Percentiles rank a stretch among this genome's conserved stretches.
These are phyloP conservation scores for Apoderus coryli DNA, from an alignment of 2,888 invertebrate species.

Conservation along the genomic window DNA sequence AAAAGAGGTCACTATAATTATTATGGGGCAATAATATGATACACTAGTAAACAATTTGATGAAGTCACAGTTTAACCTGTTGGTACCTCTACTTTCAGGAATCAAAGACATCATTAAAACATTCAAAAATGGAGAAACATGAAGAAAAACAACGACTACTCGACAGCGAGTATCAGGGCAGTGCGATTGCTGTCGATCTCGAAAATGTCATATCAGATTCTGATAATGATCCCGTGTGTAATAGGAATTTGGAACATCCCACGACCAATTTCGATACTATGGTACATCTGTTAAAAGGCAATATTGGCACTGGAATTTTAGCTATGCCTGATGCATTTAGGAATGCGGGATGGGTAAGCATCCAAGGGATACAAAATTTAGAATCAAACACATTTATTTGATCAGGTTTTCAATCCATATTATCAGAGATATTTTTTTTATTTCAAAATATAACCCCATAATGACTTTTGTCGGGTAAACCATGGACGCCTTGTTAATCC, in stretches of 20 bases:
- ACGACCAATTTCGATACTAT: constrained; percentile 69
- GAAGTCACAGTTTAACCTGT: no score
- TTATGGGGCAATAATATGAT: no score
- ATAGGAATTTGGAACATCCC: constrained; percentile 59
- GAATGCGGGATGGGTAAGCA: constrained; percentile 63
- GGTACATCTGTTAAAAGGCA: constrained; percentile 50
- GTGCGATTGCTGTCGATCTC: constrained; percentile 19
- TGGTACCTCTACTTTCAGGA: no score
- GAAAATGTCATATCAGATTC: constrained; percentile 15
- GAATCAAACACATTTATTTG: no score
- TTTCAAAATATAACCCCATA: no score
- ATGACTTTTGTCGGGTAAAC: no score
- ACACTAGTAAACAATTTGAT: no score
- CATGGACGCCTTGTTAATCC: no score
- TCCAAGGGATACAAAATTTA: no score
- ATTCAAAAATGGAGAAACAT: constrained; percentile 34
- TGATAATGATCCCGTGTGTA: constrained; percentile 42
- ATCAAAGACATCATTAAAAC: constrained; percentile 1
- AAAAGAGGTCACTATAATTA: no score
- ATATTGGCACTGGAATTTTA: constrained; percentile 77
- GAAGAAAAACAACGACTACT: constrained; percentile 59
- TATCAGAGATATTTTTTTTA: no score
- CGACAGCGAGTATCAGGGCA: constrained; percentile 30
- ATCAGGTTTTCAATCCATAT: no score
- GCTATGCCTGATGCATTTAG: constrained; percentile 94